phyloP scores from a whole-genome alignment of 2,113 vertebrate species.

The Brachirus orientalis region DNA sequence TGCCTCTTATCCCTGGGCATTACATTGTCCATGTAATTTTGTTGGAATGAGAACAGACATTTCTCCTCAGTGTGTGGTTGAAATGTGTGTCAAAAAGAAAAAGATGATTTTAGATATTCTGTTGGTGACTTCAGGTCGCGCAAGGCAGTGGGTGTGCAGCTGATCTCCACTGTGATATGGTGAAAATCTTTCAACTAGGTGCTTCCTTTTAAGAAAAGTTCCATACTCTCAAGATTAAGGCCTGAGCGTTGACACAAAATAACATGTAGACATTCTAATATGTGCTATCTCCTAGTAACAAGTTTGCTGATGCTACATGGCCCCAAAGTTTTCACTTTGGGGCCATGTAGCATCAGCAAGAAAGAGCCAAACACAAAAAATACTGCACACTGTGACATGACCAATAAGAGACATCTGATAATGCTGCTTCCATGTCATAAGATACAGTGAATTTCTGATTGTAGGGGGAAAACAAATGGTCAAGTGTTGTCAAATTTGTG shows the following conservation, averaged over 20 bases:
- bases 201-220: slow-evolving; percentile 27
- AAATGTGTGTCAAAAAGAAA: slow-evolving; percentile 5
- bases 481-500: background rate
- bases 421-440: background rate
- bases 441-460: background rate
- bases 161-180: slow-evolving; percentile 30
- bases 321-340: background rate
- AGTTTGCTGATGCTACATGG: no score
- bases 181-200: slow-evolving; percentile 36
- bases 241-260: no score
- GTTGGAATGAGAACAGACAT: slow-evolving; percentile 6
- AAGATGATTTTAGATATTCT: background rate
- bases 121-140: background rate
- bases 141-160: slow-evolving; percentile 1
- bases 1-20: slow-evolving; percentile 33
- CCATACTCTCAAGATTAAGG: no score
- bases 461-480: no score
- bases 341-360: slow-evolving; percentile 5
- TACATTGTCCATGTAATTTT: slow-evolving; percentile 11
- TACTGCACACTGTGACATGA: slow-evolving; percentile 2
- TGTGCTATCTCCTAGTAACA: no score
- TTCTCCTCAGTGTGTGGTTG: background rate
- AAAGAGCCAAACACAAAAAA: background rate
- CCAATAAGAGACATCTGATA: background rate
- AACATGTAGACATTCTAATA: no score